Conservation (phyloP, 1,140 invertebrate species). For the Anoplophora glabripennis region DNA sequence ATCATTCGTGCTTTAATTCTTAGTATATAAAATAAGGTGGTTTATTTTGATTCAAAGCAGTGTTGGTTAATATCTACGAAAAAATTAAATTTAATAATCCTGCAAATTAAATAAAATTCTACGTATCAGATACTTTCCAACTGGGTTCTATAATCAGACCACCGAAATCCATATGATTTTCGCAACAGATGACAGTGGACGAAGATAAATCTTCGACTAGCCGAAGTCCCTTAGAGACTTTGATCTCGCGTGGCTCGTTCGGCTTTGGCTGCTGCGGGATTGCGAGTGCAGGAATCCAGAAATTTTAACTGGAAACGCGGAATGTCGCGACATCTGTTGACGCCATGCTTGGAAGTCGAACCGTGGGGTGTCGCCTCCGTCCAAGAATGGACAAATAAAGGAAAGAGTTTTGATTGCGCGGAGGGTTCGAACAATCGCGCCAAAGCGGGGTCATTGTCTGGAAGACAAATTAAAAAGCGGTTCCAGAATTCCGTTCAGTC, state of each 20-base stretch:
- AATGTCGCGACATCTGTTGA: constrained; percentile 42
- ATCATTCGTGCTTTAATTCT: too few relatives aligned
- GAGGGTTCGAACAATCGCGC: not conserved
- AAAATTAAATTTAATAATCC: too few relatives aligned
- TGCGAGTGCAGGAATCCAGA: constrained; percentile 28
- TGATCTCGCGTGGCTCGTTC: not conserved
- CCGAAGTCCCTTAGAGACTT: not conserved
- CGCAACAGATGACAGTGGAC: not conserved
- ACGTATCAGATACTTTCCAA: not conserved
- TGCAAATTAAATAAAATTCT: not conserved
- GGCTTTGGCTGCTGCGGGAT: constrained; percentile 2
- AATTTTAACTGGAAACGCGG: constrained; percentile 22
- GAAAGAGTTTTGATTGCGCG: not conserved
- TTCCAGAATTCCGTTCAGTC: not conserved
- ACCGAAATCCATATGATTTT: not conserved
- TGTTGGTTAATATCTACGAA: too few relatives aligned
- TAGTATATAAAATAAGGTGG: too few relatives aligned
- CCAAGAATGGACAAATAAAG: constrained; percentile 28
- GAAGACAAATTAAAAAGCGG: not conserved
- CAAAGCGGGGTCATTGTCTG: too few relatives aligned
- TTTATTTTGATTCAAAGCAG: too few relatives aligned
- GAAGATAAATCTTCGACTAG: not conserved
- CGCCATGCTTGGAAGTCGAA: constrained; percentile 29
- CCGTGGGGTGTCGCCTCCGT: constrained; percentile 43
- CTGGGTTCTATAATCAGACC: not conserved